A percentile compares a stretch with the other conserved stretches of the same genome.
Evolutionary conservation across 2,888 invertebrate genomes (phyloP).

Genomic region (Ectemnius cavifrons): DNA sequence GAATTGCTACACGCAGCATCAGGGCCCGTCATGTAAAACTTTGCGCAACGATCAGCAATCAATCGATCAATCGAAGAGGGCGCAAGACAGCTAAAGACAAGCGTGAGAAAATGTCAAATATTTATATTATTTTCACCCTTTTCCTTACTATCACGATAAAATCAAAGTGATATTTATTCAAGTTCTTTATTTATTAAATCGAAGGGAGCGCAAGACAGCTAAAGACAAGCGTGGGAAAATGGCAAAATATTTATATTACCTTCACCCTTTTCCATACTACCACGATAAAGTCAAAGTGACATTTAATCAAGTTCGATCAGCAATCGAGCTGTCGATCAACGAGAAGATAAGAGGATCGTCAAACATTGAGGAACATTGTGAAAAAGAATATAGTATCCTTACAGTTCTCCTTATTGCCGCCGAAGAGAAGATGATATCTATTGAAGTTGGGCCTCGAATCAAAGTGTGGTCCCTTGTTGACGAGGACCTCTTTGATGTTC

Average conservation of each 20-base stretch:
- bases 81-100: not conserved
- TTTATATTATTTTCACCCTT: too few species aligned
- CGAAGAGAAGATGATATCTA: conserved; percentile 82
- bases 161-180: too few species aligned
- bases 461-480: conserved; percentile 81
- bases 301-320: not conserved
- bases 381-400: conserved; percentile 73
- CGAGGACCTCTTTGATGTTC: conserved; percentile 81
- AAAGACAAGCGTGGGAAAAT: not conserved
- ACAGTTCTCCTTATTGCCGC: conserved; percentile 85
- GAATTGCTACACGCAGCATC: not conserved
- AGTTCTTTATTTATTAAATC: too few species aligned
- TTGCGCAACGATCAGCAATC: conserved; percentile 1
- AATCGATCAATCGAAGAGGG: not conserved
- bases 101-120: too few species aligned
- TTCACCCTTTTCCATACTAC: too few species aligned
- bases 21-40: not conserved
- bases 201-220: not conserved
- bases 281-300: too few species aligned
- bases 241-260: too few species aligned
- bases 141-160: too few species aligned
- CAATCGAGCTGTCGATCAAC: not conserved
- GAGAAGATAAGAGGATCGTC: not conserved
- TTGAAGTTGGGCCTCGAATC: conserved; percentile 83
- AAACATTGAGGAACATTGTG: too few species aligned